Percentiles rank a stretch among this genome's conserved stretches.
Conservation (phyloP, 2,797 vertebrate species). For the Numenius phaeopus region DNA sequence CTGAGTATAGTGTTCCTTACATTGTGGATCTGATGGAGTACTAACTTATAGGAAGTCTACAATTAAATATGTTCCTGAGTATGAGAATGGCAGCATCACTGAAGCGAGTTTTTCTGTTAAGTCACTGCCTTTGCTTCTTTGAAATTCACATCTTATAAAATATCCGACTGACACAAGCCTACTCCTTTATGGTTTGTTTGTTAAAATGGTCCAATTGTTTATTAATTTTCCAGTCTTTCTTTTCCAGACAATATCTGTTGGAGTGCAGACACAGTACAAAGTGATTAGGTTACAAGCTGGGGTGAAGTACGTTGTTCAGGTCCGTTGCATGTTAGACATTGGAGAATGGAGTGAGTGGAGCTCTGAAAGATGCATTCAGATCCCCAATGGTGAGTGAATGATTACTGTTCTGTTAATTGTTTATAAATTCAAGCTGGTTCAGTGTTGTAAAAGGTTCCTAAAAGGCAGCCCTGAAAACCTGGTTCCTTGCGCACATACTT, state of each 20-base stretch:
- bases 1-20: background rate
- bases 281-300: background rate
- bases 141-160: background rate
- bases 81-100: background rate
- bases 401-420: background rate
- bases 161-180: background rate
- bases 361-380: background rate
- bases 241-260: constrained; percentile 51
- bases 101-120: background rate
- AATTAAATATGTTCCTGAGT: background rate
- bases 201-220: background rate
- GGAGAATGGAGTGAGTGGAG: constrained; percentile 95
- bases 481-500: background rate
- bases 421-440: background rate
- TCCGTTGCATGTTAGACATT: constrained; percentile 89
- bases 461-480: background rate
- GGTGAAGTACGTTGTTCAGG: constrained; percentile 75
- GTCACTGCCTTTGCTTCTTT: background rate
- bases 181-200: background rate
- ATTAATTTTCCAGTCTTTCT: constrained; percentile 31
- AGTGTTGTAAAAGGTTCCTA: background rate
- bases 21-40: background rate
- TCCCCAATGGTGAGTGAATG: background rate
- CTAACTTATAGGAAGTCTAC: background rate
- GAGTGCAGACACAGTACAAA: constrained; percentile 18